Percentiles rank a stretch among this genome's conserved stretches.
phyloP scores from a whole-genome alignment of 1,140 invertebrate species.

The silkworm (Bombyx mori) region DNA sequence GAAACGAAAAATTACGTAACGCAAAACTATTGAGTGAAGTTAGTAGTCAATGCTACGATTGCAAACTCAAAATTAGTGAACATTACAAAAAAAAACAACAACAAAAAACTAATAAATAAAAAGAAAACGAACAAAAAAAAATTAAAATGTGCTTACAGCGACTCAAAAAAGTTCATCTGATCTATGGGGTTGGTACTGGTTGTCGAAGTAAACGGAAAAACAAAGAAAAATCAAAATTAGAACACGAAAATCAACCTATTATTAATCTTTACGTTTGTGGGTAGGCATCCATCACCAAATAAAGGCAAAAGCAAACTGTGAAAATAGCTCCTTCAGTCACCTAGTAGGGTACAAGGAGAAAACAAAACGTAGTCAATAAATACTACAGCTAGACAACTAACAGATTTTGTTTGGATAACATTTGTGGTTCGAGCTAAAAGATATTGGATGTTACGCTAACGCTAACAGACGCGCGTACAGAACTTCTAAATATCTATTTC shows the following conservation, averaged over 20 bases:
- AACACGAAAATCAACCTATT: conserved; percentile 14
- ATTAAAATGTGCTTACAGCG: conserved; percentile 60
- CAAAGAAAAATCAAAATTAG: conserved; percentile 55
- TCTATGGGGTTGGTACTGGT: conserved; percentile 67
- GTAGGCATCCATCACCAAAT: too few relatives aligned
- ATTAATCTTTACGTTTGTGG: too few relatives aligned
- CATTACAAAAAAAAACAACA: conserved; percentile 25
- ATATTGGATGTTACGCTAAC: too few relatives aligned
- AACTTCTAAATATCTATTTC: too few relatives aligned
- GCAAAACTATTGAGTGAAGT: not conserved
- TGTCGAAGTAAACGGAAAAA: conserved; percentile 18
- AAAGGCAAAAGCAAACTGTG: too few relatives aligned
- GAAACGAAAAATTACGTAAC: not conserved
- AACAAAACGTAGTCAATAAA: too few relatives aligned
- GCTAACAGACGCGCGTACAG: too few relatives aligned
- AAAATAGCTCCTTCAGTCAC: too few relatives aligned
- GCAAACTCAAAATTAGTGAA: conserved; percentile 12
- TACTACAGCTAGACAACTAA: too few relatives aligned
- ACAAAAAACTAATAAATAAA: conserved; percentile 25
- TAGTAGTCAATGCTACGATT: not conserved
- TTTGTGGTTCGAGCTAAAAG: too few relatives aligned
- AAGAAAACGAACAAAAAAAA: conserved; percentile 27
- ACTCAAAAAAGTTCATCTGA: conserved; percentile 70
- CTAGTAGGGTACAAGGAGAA: too few relatives aligned
- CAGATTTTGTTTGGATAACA: too few relatives aligned